Base-by-base conservation (phyloP, 2,797 vertebrate species). In the Fringilla coelebs region DNA sequence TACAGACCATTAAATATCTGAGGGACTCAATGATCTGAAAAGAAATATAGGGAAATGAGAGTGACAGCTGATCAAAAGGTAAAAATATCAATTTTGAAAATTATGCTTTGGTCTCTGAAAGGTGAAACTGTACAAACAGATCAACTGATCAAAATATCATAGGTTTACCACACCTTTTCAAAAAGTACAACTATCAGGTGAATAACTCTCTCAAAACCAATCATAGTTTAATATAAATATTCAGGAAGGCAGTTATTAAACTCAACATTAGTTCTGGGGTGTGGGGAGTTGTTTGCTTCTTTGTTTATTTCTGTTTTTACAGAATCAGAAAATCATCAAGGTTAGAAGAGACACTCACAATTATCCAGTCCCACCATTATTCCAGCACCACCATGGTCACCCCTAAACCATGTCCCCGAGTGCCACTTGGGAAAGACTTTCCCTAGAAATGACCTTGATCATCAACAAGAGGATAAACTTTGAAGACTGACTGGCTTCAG, bases 211-310 rank as follows among this genome's bases (percentile, higher is more conserved):
- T 80, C 29, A 61, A 80, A 88, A 89, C 58, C 10, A 54, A 15
- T 20, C 17, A 20, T 32, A 2, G 13, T 22, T 86, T 81, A 55
- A 60, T 31, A 84, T 16, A 68, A 78, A 86, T 46, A 76, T 32
- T 68, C 38, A 67, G 25, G 7, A 54, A 88, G 74, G 18, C 26
- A 51, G 17, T 21, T 83, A 83, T 29, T 70, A 72, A 85, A 81
- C 3, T 29, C 34, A 75, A 11, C 11, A 51, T 29, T 55, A 18
- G 2, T 57, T 90, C 17, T 3, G 13, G 6, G 19, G 3, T 1
- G 1, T 1, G 19, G 5, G 12, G 3, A 1, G 1, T 6, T 57
- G 5, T 52, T 74, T 61, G 8, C 1, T 10, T 41, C 61, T 46
- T 32, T 19, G 3, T 58, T 52, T 26, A 4, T 5, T 14, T 26